These are phyloP conservation scores for Cryptocephalus moraei DNA, from an alignment of 2,888 invertebrate species.

Conservation along the genomic window DNA sequence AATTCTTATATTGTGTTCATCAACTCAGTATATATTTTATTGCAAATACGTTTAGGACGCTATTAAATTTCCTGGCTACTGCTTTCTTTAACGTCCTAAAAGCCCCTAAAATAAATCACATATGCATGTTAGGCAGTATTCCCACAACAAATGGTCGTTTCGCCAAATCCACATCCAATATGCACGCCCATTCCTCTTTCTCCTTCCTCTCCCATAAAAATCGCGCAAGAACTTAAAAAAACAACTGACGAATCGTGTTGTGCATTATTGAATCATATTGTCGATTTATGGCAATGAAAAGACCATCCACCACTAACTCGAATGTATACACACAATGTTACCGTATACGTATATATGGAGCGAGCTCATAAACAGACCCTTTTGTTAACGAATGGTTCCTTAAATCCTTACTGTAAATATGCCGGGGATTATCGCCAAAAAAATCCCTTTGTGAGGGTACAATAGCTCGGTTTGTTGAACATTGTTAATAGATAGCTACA, in stretches of 20 bases:
- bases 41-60: no score
- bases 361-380: conserved; percentile 2
- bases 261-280: conserved; percentile 18
- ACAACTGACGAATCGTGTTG: conserved; percentile 13
- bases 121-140: no score
- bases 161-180: conserved; percentile 6
- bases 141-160: no score
- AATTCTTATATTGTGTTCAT: no score
- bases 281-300: conserved; percentile 8
- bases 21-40: no score
- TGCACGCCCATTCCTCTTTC: conserved; percentile 13
- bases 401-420: conserved; percentile 14
- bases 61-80: no score
- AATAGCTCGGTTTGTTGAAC: conserved; percentile 27
- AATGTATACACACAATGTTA: conserved; percentile 3
- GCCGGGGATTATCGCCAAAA: conserved; percentile 12
- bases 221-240: conserved; percentile 17
- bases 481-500: conserved; percentile 32
- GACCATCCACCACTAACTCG: conserved; percentile 5
- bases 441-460: conserved; percentile 18
- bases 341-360: background rate
- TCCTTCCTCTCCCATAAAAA: conserved; percentile 7
- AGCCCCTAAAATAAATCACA: no score
- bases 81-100: no score
- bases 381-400: conserved; percentile 8